Base-by-base conservation (phyloP, 2,113 vertebrate species). In the Tichodroma muraria region DNA sequence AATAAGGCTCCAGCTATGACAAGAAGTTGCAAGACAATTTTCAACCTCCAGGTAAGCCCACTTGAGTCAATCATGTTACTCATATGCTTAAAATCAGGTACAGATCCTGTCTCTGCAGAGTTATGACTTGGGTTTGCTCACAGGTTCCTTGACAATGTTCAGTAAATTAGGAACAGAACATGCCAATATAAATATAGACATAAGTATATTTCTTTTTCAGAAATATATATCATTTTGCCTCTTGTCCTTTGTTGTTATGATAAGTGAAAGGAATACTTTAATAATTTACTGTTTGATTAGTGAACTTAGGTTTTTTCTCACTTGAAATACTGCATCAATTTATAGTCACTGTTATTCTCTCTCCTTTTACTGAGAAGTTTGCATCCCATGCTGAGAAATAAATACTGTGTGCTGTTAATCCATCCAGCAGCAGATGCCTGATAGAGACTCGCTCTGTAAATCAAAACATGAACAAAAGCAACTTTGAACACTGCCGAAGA, bases 391-490 rank as follows among this genome's bases (percentile, higher is more conserved):
- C 80, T 2, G 44, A 68, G 93, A 97, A 91, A 94, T 92, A 96
- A 95, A 94, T 91, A 83, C 81, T 85, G 38, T 3, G 11, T 71
- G 89, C 12, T 88, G 85, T 95, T 95, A 85, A 93, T 95, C 94
- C 88, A 93, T 93, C 81, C 85, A 94, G 85, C 85, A 95, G 71
- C 93, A 95, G 96, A 93, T 94, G 80, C 57, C 88, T 95, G 90
- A 91, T 60, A 64, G 79, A 77, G 60, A 91, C 91, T 80, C n/a
- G 3, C 68, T 84, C 88, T 8, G 28, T 94, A 96, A 96, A 96
- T 95, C 85, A 95, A 85, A 95, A n/a, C 71, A 59, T 2, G 70
- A 95, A 85, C 82, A 93, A 95, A 90, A 95, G 80, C 88, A 93
- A 80, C 91, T 95, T 12, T 65, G 68, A 71, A 72, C 56, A 15